Conservation (phyloP, 2,113 vertebrate species). For the Macroglossus sobrinus region DNA sequence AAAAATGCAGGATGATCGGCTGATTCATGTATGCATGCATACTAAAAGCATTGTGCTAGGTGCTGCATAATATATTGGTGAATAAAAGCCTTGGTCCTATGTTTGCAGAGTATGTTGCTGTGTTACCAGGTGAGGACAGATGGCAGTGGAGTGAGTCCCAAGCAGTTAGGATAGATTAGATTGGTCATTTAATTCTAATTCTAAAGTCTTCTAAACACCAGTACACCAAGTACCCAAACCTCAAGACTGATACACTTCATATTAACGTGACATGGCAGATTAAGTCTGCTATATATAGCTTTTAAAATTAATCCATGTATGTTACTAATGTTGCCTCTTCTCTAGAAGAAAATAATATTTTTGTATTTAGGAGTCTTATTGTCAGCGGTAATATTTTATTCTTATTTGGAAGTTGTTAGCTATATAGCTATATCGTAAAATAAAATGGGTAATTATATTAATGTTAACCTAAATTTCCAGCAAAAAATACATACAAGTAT, state of each 20-base stretch:
- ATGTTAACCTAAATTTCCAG: neutral
- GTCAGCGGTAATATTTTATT: neutral
- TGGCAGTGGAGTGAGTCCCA: neutral
- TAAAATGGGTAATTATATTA: neutral
- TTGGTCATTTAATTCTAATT: neutral
- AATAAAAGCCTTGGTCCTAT: neutral
- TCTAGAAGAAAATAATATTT: neutral
- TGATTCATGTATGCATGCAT: no score
- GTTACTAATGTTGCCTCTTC: neutral
- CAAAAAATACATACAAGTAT: neutral
- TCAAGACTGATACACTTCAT: neutral
- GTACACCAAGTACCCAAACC: neutral
- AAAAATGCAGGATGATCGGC: neutral
- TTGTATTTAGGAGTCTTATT: neutral
- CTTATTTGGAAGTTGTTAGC: slow-evolving; percentile 16
- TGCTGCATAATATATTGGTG: neutral
- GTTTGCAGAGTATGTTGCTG: neutral
- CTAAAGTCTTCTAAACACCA: neutral
- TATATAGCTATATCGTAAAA: neutral
- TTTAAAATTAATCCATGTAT: neutral
- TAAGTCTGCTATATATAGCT: neutral
- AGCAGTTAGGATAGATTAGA: neutral
- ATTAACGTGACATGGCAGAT: neutral
- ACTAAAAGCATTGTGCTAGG: neutral
- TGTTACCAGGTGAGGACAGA: neutral